Conservation (phyloP, 2,113 vertebrate species). For the Sphaerodactylus townsendi region DNA sequence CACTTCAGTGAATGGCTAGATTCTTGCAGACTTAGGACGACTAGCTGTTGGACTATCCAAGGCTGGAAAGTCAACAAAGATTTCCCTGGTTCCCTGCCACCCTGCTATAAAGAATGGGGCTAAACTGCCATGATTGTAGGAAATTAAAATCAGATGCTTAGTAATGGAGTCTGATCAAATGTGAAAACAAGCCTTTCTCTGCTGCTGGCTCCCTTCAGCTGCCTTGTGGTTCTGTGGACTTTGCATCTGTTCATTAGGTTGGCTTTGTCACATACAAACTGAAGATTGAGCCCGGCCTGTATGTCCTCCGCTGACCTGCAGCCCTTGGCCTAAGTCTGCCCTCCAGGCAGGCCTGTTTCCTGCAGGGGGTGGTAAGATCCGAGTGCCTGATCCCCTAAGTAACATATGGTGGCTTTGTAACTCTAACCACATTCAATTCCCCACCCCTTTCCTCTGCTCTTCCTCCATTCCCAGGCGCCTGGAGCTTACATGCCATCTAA, state of each 20-base stretch:
- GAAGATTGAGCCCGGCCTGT: not conserved
- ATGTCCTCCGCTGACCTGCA: constrained; percentile 27
- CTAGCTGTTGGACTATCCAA: not conserved
- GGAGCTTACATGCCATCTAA: constrained; percentile 69
- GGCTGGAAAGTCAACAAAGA: not conserved
- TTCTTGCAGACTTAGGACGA: not conserved
- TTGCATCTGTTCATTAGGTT: not conserved
- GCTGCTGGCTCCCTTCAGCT: not conserved
- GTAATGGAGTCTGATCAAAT: not conserved
- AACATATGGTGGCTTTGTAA: constrained; percentile 88
- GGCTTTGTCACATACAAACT: not conserved
- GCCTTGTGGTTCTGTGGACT: not conserved
- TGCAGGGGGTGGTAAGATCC: constrained; percentile 66
- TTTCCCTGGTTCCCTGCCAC: not conserved
- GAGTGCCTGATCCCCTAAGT: constrained; percentile 77
- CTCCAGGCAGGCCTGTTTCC: constrained; percentile 42
- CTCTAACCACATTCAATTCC: constrained; percentile 69
- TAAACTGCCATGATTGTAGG: not conserved
- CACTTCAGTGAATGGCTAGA: not conserved
- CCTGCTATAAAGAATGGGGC: not conserved
- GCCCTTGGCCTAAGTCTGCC: constrained; percentile 12
- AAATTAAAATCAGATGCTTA: constrained; percentile 12
- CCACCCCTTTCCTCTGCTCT: constrained; percentile 22
- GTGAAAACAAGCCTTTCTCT: not conserved
- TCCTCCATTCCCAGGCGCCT: constrained; percentile 10